phyloP scores from a whole-genome alignment of 1,140 invertebrate genomes.

The Linepithema humile region DNA sequence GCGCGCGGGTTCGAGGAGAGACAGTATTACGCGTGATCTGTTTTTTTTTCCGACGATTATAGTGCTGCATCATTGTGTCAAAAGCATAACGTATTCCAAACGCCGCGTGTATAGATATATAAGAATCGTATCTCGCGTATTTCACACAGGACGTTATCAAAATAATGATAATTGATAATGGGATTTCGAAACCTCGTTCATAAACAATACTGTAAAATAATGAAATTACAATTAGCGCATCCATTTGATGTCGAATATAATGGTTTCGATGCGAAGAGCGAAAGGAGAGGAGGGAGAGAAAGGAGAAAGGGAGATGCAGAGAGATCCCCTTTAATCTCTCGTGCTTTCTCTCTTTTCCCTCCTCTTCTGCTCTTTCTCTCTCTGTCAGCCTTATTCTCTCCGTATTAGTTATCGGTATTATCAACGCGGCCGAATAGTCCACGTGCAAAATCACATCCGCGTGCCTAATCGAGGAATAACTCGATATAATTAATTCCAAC shows the following conservation, averaged over 20 bases:
- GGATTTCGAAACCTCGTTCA: conserved; percentile 41
- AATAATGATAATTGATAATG: conserved; percentile 42
- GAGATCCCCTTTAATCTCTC: background rate
- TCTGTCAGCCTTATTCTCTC: conserved; percentile 2
- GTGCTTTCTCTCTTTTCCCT: background rate
- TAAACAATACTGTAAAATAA: conserved; percentile 35
- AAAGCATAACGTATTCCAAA: background rate
- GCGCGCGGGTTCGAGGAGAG: background rate
- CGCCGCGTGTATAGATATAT: background rate
- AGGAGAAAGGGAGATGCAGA: background rate
- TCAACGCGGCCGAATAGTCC: background rate
- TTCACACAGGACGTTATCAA: conserved; percentile 13
- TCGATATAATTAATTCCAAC: conserved; percentile 42
- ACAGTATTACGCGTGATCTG: conserved; percentile 1
- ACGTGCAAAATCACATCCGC: conserved; percentile 22
- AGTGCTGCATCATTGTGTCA: background rate
- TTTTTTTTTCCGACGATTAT: background rate
- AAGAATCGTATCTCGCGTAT: conserved; percentile 5
- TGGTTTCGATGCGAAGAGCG: background rate
- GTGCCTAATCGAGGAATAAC: conserved; percentile 48
- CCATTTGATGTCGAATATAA: conserved; percentile 39
- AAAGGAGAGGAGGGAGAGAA: background rate
- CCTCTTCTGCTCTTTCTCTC: background rate
- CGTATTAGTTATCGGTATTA: conserved; percentile 25
- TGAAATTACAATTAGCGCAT: conserved; percentile 50